phyloP scores from a whole-genome alignment of 2,797 vertebrate species.

The Protonibea diacanthus region DNA sequence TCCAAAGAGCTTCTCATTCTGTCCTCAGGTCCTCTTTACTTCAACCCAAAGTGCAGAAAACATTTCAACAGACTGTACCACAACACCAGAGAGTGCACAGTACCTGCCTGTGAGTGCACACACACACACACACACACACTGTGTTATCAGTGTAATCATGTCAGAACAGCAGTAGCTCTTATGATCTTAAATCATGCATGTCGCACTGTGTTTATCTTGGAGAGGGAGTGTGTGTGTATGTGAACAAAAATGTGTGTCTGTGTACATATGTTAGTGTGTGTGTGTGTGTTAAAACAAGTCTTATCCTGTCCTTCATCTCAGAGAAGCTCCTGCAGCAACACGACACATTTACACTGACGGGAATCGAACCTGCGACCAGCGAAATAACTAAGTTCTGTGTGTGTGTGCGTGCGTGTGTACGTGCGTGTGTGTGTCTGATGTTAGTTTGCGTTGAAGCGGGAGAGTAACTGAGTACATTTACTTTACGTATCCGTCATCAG shows the following conservation, averaged over 20 bases:
- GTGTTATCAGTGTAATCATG: constrained; percentile 47
- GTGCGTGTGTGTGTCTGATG: too few relatives aligned
- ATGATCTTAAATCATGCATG: constrained; percentile 62
- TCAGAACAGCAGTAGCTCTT: constrained; percentile 62
- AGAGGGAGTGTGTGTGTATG: background rate
- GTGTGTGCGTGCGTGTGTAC: constrained; percentile 11
- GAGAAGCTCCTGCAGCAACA: constrained; percentile 11
- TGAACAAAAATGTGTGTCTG: background rate
- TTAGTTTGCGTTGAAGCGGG: background rate
- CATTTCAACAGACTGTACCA: constrained; percentile 94
- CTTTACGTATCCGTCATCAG: too few relatives aligned
- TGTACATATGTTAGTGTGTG: constrained; percentile 8
- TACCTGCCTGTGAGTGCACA: constrained; percentile 91
- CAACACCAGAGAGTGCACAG: constrained; percentile 94
- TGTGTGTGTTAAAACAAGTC: constrained; percentile 55
- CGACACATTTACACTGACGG: background rate
- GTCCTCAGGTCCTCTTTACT: constrained; percentile 91
- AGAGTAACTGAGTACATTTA: constrained; percentile 23
- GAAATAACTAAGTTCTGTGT: background rate
- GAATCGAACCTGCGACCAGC: constrained; percentile 9
- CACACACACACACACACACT: background rate
- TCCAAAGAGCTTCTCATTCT: background rate
- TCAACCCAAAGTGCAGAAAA: constrained; percentile 94
- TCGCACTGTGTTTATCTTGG: constrained; percentile 55
- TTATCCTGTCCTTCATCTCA: constrained; percentile 45